phyloP scores from a whole-genome alignment of 1,140 invertebrate genomes.

The Drosophila bocqueti region DNA sequence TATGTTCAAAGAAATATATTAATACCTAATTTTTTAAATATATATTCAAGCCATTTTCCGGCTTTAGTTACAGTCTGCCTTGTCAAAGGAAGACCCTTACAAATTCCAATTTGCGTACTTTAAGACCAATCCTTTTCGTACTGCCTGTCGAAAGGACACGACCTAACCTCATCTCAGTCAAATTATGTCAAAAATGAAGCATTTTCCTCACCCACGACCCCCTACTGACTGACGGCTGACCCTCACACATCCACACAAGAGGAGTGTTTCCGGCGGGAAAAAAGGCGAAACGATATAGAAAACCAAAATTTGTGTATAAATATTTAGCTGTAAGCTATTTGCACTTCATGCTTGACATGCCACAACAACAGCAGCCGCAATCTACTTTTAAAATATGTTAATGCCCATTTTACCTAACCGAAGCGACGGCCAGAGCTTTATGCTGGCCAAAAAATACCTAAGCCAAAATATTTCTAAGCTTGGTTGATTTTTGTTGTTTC shows the following conservation, averaged over 20 bases:
- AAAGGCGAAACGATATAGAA: conserved; percentile 45
- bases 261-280: conserved; percentile 23
- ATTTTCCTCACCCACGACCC: conserved; percentile 16
- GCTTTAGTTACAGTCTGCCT: background rate
- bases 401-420: conserved; percentile 64
- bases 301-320: conserved; percentile 66
- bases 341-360: conserved; percentile 77
- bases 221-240: conserved; percentile 18
- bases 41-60: too few relatives aligned
- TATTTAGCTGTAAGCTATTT: conserved; percentile 79
- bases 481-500: conserved; percentile 43
- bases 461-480: conserved; percentile 58
- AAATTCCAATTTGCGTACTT: background rate
- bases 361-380: conserved; percentile 51
- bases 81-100: too few relatives aligned
- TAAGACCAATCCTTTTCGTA: background rate
- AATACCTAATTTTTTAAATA: background rate
- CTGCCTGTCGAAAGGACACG: background rate
- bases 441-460: conserved; percentile 53
- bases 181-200: conserved; percentile 47
- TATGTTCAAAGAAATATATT: background rate
- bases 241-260: conserved; percentile 8
- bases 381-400: conserved; percentile 79
- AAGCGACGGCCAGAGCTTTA: conserved; percentile 42
- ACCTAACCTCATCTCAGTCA: conserved; percentile 17